Base-by-base conservation (phyloP, 2,888 invertebrate genomes). In the Tipula helvola region DNA sequence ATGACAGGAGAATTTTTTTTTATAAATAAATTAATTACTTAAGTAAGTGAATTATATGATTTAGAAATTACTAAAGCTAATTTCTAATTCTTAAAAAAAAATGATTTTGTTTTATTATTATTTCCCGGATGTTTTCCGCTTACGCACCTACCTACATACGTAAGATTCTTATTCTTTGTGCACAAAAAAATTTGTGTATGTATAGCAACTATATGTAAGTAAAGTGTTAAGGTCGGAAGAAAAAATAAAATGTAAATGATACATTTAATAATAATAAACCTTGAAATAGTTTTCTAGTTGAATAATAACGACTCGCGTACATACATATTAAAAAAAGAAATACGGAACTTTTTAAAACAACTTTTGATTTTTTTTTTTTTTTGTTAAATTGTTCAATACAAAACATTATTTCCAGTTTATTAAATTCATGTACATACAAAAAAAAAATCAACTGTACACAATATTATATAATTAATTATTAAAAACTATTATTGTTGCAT, bases 251-350 rank as follows among this genome's bases (percentile, higher is more conserved):
- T 83, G 36, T 36, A 7, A 36, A 36, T 84, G n/a, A 39, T 39
- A 84, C 84, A 84, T 84, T 71, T 71, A 84, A 13, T n/a, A 83
- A 83, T 39, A 83, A 83, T 41, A 84, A 84, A 84, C 84, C 84
- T 84, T 84, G 84, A 84, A 84, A 84, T 84, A 84, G 84, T 84
- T 84, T 84, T 84, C 84, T 84, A 84, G 39, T 84, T 84, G 84
- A 71, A 71, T 71, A 71, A 71, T 71, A 71, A 28, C 71, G 28
- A 71, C 71, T 52, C 28, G 71, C 71, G 28, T 28, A 71, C 71
- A 12, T 52, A 52, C 71, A 16, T 57, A 57, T 71, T 18, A 71
- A 71, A 71, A 71, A 71, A 71, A 71, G 71, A 71, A 71, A 71
- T 71, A 71, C 71, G 71, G 71, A 71, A 71, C 71, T 71, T 71